A percentile compares a stretch with the other conserved stretches of the same genome.
Conservation (phyloP, 2,797 vertebrate species). For the Jordanella pulchra region DNA sequence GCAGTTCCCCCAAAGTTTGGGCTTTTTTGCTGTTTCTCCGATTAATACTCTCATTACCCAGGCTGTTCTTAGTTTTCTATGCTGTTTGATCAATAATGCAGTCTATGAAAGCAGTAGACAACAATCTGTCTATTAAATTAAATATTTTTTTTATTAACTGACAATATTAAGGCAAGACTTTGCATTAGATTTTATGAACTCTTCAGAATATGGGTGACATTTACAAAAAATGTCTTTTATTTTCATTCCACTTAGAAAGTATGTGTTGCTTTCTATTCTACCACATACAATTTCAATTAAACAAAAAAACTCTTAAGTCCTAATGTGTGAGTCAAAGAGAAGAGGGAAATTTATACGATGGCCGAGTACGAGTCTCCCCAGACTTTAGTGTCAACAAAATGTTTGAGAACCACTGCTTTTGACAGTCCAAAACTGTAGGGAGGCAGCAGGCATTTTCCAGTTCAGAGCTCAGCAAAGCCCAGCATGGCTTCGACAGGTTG, state of each 20-base stretch:
- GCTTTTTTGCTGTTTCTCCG: neutral
- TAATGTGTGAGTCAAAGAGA: conserved; percentile 6
- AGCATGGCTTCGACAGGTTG: conserved; percentile 75
- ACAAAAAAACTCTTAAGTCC: conserved; percentile 5
- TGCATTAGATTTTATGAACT: neutral
- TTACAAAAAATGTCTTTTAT: neutral
- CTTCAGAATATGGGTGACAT: neutral
- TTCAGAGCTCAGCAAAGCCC: conserved; percentile 66
- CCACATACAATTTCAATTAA: neutral
- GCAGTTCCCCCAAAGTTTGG: neutral
- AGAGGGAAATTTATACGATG: conserved; percentile 22
- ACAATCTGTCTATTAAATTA: neutral
- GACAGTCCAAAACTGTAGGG: conserved; percentile 64
- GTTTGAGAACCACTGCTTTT: conserved; percentile 53
- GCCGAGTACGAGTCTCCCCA: conserved; percentile 35
- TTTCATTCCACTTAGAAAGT: neutral
- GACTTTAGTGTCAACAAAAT: conserved; percentile 56
- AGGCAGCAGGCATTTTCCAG: conserved; percentile 67
- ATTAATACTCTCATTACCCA: neutral
- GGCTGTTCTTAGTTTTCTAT: neutral
- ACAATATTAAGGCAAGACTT: neutral
- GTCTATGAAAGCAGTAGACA: neutral
- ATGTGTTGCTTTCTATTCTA: neutral
- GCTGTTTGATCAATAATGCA: neutral
- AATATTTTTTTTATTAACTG: neutral